Evolutionary conservation across 2,888 invertebrate species (phyloP).

Genomic region (Tanytarsus gracilentus): DNA sequence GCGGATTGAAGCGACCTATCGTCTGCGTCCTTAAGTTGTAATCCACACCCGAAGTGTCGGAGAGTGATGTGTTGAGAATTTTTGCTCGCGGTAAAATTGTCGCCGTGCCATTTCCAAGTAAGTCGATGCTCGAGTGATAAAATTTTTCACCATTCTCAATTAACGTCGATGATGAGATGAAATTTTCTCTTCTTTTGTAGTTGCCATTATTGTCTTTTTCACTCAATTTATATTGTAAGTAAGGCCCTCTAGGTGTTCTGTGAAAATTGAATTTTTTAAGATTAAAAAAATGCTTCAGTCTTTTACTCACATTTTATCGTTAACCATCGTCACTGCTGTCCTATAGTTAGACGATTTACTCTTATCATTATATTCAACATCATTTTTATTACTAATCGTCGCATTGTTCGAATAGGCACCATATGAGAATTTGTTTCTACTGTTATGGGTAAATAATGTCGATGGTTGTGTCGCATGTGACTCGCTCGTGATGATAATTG

Average conservation of each 20-base stretch:
- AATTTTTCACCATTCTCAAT: slow-evolving; percentile 2
- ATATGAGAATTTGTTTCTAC: slow-evolving; percentile 31
- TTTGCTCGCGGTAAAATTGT: slow-evolving; percentile 22
- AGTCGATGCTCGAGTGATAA: too few relatives aligned
- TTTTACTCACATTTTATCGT: slow-evolving; percentile 22
- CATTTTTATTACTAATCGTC: slow-evolving; percentile 21
- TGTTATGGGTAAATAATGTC: slow-evolving; percentile 13
- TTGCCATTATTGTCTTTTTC: slow-evolving; percentile 32
- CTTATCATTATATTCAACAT: slow-evolving; percentile 22
- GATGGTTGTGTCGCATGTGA: slow-evolving; percentile 5
- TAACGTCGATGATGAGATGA: slow-evolving; percentile 5
- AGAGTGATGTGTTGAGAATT: slow-evolving; percentile 20
- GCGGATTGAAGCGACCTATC: slow-evolving; percentile 29
- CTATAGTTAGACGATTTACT: slow-evolving; percentile 14
- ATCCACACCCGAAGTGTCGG: slow-evolving; percentile 19
- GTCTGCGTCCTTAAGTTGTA: slow-evolving; percentile 29
- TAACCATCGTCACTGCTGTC: slow-evolving; percentile 22
- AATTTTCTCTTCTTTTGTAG: slow-evolving; percentile 26
- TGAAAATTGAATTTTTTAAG: slow-evolving; percentile 13
- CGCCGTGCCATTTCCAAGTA: background rate
- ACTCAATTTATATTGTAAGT: slow-evolving; percentile 34
- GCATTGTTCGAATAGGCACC: slow-evolving; percentile 32
- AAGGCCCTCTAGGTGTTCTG: slow-evolving; percentile 34
- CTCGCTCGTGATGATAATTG: slow-evolving; percentile 9
- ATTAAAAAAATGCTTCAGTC: background rate